Evolutionary conservation across 2,888 invertebrate species (phyloP).

Genomic region (Drosophila emarginata): DNA sequence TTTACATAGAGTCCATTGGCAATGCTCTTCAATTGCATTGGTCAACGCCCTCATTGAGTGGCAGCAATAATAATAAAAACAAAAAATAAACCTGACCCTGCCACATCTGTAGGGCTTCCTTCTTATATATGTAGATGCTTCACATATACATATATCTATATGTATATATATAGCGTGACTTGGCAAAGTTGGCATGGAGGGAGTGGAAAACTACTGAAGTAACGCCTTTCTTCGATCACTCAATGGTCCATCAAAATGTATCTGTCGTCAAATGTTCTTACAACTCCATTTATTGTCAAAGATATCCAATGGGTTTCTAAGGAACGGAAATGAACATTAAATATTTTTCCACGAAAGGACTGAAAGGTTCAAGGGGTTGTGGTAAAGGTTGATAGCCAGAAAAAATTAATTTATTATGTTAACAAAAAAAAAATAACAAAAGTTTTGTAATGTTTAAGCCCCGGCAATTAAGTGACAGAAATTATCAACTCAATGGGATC

Average conservation of each 20-base stretch:
- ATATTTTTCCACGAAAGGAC: constrained; percentile 15
- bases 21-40: constrained; percentile 40
- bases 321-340: constrained; percentile 23
- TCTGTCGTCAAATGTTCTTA: constrained; percentile 55
- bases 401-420: constrained; percentile 74
- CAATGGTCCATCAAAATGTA: constrained; percentile 49
- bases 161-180: constrained; percentile 36
- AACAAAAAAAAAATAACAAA: constrained; percentile 52
- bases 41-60: constrained; percentile 35
- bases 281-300: constrained; percentile 49
- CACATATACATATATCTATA: too few relatives aligned
- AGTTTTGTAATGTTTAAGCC: constrained; percentile 75
- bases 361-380: neutral
- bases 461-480: constrained; percentile 73
- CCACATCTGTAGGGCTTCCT: constrained; percentile 30
- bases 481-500: constrained; percentile 69
- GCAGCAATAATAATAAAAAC: neutral
- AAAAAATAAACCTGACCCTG: constrained; percentile 12
- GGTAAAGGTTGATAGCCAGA: constrained; percentile 8
- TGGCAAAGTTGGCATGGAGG: constrained; percentile 16
- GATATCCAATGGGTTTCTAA: constrained; percentile 6
- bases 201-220: constrained; percentile 35
- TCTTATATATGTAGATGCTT: too few relatives aligned
- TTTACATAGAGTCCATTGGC: constrained; percentile 13
- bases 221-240: constrained; percentile 57